phyloP scores from a whole-genome alignment of 2,113 vertebrate genomes.

The Lota lota region DNA sequence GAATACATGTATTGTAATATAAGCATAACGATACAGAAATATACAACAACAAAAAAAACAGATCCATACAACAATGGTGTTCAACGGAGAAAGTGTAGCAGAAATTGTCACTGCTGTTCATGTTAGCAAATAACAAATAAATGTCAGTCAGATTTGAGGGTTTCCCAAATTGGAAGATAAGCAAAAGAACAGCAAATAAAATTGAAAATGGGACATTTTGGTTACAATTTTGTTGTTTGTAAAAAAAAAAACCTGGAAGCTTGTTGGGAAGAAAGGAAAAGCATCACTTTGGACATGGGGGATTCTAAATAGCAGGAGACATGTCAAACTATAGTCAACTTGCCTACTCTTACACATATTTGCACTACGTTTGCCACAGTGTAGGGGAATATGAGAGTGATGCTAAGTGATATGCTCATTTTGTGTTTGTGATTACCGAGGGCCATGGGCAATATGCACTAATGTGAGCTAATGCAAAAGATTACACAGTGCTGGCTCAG shows the following conservation, averaged over 20 bases:
- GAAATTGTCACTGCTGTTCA: constrained; percentile 4
- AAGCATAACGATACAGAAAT: too few relatives aligned
- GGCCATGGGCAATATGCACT: constrained; percentile 82
- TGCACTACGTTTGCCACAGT: constrained; percentile 56
- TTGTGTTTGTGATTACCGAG: constrained; percentile 79
- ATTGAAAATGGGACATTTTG: neutral
- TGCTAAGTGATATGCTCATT: constrained; percentile 82
- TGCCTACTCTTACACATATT: constrained; percentile 39
- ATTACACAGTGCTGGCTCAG: constrained; percentile 78
- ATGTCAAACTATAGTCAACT: constrained; percentile 58
- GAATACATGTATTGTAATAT: too few relatives aligned
- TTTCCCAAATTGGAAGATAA: constrained; percentile 4
- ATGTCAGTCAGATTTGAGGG: constrained; percentile 5
- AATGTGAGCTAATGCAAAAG: constrained; percentile 87
- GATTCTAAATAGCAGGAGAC: constrained; percentile 46
- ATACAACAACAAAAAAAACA: too few relatives aligned
- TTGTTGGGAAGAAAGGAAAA: constrained; percentile 18
- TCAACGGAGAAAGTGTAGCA: neutral
- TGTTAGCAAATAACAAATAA: neutral
- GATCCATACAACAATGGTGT: too few relatives aligned
- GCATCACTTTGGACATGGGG: constrained; percentile 36
- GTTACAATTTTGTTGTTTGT: constrained; percentile 11
- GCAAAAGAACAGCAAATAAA: constrained; percentile 15
- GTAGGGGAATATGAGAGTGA: constrained; percentile 70
- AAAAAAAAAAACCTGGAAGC: constrained; percentile 47